Evolutionary conservation across 2,797 vertebrate genomes (phyloP).

Genomic region (Microhierax caerulescens): DNA sequence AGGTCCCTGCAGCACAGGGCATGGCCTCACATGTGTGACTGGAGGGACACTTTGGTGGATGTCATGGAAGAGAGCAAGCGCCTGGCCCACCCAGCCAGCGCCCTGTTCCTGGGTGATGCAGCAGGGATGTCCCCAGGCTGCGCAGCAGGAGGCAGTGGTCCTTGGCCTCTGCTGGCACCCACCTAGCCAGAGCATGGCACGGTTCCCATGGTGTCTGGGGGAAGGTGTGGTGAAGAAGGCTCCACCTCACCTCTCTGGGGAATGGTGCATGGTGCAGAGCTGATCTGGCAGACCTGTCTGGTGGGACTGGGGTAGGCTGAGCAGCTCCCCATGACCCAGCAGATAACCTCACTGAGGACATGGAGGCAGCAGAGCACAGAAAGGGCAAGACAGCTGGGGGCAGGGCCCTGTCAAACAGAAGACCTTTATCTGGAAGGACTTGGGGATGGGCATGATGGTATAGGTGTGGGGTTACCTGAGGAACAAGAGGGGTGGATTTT

Average conservation of each 20-base stretch:
- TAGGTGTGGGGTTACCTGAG: background rate
- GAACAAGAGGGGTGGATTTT: background rate
- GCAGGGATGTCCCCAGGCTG: background rate
- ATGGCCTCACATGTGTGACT: background rate
- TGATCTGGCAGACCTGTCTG: background rate
- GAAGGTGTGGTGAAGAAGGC: background rate
- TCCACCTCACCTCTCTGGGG: too few relatives aligned
- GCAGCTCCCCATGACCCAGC: background rate
- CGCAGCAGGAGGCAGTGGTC: fast-evolving
- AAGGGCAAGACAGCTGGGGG: background rate
- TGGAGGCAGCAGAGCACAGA: background rate
- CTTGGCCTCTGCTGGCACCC: fast-evolving
- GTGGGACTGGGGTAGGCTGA: background rate
- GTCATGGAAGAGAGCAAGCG: background rate
- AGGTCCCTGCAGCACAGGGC: background rate
- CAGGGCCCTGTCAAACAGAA: background rate
- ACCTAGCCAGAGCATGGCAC: too few relatives aligned
- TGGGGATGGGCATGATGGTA: background rate
- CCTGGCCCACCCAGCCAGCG: background rate
- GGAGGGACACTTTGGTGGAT: background rate
- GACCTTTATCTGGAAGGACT: background rate
- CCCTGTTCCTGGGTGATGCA: background rate
- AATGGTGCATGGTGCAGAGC: background rate
- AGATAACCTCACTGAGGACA: background rate
- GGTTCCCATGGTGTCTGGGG: fast-evolving